Percentiles rank a stretch among this genome's conserved stretches.
Evolutionary conservation across 1,140 invertebrate genomes (phyloP).

Genomic region (Coboldia fuscipes): DNA sequence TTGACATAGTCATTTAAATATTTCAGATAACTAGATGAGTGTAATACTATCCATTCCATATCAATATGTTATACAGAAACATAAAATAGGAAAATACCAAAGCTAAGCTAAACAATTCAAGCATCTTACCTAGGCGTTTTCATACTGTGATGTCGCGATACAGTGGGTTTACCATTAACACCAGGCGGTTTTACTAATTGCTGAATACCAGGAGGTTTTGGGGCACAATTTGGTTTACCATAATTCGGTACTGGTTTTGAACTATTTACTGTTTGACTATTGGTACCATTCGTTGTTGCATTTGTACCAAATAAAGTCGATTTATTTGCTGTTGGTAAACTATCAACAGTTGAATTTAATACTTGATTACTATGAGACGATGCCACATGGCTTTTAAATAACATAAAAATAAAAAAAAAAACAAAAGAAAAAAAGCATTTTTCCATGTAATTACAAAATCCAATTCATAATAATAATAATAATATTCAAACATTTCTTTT

Average conservation of each 20-base stretch:
- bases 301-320: slow-evolving; percentile 13
- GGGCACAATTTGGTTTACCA: slow-evolving; percentile 21
- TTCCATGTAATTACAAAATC: too few relatives aligned
- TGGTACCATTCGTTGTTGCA: slow-evolving; percentile 3
- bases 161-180: slow-evolving; percentile 8
- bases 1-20: too few relatives aligned
- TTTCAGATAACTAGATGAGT: too few relatives aligned
- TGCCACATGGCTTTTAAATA: too few relatives aligned
- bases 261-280: slow-evolving; percentile 6
- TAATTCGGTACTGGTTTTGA: slow-evolving; percentile 10
- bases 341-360: too few relatives aligned
- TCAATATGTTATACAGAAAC: too few relatives aligned
- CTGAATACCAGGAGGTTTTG: slow-evolving; percentile 18
- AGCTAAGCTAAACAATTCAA: background rate
- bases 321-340: slow-evolving; percentile 15
- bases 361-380: too few relatives aligned
- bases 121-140: slow-evolving; percentile 19
- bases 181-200: slow-evolving; percentile 15
- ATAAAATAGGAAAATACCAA: background rate
- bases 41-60: too few relatives aligned
- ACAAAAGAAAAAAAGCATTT: too few relatives aligned
- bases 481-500: too few relatives aligned
- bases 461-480: too few relatives aligned
- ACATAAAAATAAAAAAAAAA: too few relatives aligned
- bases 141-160: slow-evolving; percentile 20